Evolutionary conservation across 23 tunicate species (phyloP), one percentile per base, ranked within the genome.

Genomic region (Aplidium turbinatum): DNA sequence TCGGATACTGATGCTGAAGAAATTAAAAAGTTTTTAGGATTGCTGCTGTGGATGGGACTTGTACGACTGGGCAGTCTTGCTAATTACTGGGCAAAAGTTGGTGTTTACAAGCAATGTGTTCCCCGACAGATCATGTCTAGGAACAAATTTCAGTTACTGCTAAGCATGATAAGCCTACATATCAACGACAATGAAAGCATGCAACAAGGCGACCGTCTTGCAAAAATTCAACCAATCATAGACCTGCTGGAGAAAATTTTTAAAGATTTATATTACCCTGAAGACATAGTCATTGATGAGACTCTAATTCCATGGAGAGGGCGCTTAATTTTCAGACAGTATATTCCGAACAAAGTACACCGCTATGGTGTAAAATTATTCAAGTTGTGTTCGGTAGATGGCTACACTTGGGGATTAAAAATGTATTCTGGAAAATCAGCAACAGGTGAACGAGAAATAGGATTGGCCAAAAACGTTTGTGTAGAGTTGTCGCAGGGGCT

Each of bases 261-360:
- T 71, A 35, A 71, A 71, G 38, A 30, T 30, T 52, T 71, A 1
- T 71, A 33, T 52, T 9, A 42, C 28, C 77, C 77, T 19, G 77
- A 39, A 68, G 61, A 71, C 48, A 30, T 48, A 47, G 77, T 71
- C 28, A 71, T 71, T 19, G 57, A 71, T 50, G 77, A 71, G 77
- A 71, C 61, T 50, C 48, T 71, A 50, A 61, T 71, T 6, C 77
- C 77, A 47, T 71, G 77, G 77, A 9, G 77, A 50, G 77, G 61
- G 48, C n/a, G 77, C 3, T 52, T 71, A 38, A 52, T 28, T 30
- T 71, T 71, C 40, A 50, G 77, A 30, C 77, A 71, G 1, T 71
- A 71, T 47, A 50, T 71, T 47, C 77, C 77, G 18, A 52, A 50
- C 61, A 71, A 71, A 71, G 20, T 61, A 7, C 61, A 40, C 30